Percentiles rank a stretch among this genome's conserved stretches.
phyloP scores from a whole-genome alignment of 2,797 vertebrate species.

The Labroides dimidiatus region DNA sequence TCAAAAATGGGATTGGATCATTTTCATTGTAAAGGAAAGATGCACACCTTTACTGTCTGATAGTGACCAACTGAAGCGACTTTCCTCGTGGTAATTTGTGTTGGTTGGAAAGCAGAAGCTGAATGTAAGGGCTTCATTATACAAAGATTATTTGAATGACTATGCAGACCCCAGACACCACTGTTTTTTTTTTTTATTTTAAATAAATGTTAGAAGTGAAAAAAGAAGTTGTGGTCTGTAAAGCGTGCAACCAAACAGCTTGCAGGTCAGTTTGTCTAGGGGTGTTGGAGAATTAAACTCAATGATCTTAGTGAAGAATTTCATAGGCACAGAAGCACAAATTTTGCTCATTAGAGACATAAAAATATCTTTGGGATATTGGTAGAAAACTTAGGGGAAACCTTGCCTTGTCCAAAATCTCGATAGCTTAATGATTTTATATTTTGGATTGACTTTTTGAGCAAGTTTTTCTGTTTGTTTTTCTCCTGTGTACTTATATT shows the following conservation, averaged over 20 bases:
- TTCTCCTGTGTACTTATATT: no score
- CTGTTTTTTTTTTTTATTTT: background rate
- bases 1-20: no score
- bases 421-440: no score
- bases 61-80: no score
- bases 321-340: background rate
- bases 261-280: conserved; percentile 10
- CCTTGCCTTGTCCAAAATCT: no score
- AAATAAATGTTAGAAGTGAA: conserved; percentile 22
- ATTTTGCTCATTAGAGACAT: no score
- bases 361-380: no score
- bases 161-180: background rate
- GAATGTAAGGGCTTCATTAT: background rate
- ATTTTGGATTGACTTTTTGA: no score
- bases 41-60: no score
- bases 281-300: background rate
- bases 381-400: no score
- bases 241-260: conserved; percentile 10
- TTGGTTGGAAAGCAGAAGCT: background rate
- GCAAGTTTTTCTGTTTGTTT: no score
- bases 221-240: conserved; percentile 6
- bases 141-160: conserved; percentile 28
- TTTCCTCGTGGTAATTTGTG: background rate
- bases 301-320: conserved; percentile 10
- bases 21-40: no score